phyloP scores from a whole-genome alignment of 2,888 invertebrate genomes.

The Calameuta filiformis region DNA sequence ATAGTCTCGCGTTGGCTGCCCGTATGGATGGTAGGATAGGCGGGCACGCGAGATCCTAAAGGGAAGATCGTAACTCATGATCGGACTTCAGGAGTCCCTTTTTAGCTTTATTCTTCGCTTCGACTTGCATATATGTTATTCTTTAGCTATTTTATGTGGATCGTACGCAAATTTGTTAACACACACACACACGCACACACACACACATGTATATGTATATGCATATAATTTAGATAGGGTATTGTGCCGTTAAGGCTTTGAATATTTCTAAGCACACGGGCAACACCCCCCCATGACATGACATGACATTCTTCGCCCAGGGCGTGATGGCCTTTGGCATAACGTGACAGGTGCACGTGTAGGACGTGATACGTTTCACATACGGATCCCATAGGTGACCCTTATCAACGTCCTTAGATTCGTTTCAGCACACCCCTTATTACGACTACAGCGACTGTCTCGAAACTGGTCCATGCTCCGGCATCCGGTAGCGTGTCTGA shows the following conservation, averaged over 20 bases:
- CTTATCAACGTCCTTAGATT: neutral
- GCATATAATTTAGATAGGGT: conserved; percentile 11
- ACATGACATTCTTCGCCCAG: neutral
- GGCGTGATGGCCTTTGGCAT: neutral
- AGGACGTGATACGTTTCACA: neutral
- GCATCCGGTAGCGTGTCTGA: neutral
- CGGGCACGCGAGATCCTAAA: conserved; percentile 17
- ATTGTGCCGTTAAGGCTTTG: neutral
- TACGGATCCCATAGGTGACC: neutral
- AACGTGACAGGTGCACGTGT: neutral
- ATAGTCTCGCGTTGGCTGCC: neutral
- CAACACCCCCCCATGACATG: neutral
- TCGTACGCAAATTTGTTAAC: neutral
- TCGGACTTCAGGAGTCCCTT: neutral
- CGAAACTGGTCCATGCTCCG: neutral
- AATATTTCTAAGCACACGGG: neutral
- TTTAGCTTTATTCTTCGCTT: neutral
- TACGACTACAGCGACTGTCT: neutral
- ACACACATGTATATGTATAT: conserved; percentile 11
- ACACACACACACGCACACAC: conserved; percentile 4
- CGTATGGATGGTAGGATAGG: conserved; percentile 7
- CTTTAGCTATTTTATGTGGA: neutral
- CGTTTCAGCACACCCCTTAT: neutral
- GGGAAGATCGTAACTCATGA: conserved; percentile 30
- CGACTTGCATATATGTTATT: neutral